These are phyloP conservation scores for Alentia gelatinosa DNA, from an alignment of 2,888 invertebrate species.

Conservation along the genomic window DNA sequence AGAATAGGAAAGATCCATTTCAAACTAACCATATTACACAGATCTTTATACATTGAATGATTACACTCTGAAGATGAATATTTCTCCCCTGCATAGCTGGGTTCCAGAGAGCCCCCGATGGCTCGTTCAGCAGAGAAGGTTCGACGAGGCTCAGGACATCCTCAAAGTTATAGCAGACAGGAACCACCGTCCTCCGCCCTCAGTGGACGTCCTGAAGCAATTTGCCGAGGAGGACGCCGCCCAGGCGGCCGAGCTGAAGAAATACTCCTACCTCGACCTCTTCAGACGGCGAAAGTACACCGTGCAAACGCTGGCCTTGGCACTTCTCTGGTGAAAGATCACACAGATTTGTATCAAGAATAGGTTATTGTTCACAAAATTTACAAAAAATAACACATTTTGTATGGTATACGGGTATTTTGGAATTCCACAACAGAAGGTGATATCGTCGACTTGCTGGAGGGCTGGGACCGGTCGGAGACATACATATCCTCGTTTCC, in stretches of 20 bases:
- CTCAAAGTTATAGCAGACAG: slow-evolving; percentile 48
- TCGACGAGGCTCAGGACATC: slow-evolving; percentile 51
- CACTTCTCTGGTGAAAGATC: slow-evolving; percentile 25
- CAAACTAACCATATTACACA: too few relatives aligned
- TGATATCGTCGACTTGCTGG: too few relatives aligned
- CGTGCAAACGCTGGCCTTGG: background rate
- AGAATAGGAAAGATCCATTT: too few relatives aligned
- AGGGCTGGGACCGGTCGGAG: too few relatives aligned
- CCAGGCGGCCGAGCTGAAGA: background rate
- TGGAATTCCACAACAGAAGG: too few relatives aligned
- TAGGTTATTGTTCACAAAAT: too few relatives aligned
- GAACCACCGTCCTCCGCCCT: slow-evolving; percentile 22
- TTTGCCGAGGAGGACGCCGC: background rate
- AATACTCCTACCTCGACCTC: slow-evolving; percentile 48
- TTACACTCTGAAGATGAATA: background rate
- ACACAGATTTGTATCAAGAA: background rate
- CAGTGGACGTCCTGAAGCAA: background rate
- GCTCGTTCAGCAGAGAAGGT: slow-evolving; percentile 48
- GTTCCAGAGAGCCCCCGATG: slow-evolving; percentile 58
- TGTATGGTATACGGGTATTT: too few relatives aligned
- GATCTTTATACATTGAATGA: background rate
- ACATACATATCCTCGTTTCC: too few relatives aligned
- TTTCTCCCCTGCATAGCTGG: too few relatives aligned
- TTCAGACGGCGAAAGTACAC: background rate
- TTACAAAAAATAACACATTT: too few relatives aligned